These are phyloP conservation scores for Balaenoptera acutorostrata DNA, from an alignment of 2,113 vertebrate species.

Conservation along the genomic window DNA sequence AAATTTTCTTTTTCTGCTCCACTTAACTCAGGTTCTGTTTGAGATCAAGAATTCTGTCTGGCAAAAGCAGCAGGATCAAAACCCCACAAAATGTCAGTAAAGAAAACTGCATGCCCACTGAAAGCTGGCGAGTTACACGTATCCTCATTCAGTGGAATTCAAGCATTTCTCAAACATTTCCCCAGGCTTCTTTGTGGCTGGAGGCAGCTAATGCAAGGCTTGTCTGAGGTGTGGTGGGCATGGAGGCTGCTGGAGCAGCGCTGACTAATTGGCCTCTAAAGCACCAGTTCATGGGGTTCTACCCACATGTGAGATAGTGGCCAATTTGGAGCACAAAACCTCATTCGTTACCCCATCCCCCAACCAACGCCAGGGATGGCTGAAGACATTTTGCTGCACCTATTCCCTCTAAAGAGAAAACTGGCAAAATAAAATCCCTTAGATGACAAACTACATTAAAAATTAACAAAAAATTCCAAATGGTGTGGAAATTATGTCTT, in stretches of 20 bases:
- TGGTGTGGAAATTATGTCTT: slow-evolving; percentile 73
- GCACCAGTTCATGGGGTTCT: not conserved
- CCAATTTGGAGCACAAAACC: not conserved
- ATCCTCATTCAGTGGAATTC: not conserved
- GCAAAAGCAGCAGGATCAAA: not conserved
- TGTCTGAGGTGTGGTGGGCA: not conserved
- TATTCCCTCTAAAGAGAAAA: not conserved
- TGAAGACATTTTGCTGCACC: not conserved
- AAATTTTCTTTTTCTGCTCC: not conserved
- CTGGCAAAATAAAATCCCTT: slow-evolving; percentile 63
- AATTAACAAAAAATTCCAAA: slow-evolving; percentile 71
- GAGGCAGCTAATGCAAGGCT: not conserved
- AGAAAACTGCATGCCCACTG: not conserved
- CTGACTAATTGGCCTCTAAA: not conserved
- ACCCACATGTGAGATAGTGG: not conserved
- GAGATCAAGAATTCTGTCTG: not conserved
- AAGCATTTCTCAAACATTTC: not conserved
- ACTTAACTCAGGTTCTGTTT: not conserved
- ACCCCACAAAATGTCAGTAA: not conserved
- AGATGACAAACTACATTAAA: slow-evolving; percentile 54
- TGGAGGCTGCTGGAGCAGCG: not conserved
- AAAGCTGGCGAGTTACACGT: not conserved
- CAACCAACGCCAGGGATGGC: not conserved
- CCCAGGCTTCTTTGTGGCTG: not conserved
- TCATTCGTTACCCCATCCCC: not conserved